Evolutionary conservation across 2,113 vertebrate species (phyloP), one percentile per base, ranked within the genome.

Genomic region (Menidia beryllina): DNA sequence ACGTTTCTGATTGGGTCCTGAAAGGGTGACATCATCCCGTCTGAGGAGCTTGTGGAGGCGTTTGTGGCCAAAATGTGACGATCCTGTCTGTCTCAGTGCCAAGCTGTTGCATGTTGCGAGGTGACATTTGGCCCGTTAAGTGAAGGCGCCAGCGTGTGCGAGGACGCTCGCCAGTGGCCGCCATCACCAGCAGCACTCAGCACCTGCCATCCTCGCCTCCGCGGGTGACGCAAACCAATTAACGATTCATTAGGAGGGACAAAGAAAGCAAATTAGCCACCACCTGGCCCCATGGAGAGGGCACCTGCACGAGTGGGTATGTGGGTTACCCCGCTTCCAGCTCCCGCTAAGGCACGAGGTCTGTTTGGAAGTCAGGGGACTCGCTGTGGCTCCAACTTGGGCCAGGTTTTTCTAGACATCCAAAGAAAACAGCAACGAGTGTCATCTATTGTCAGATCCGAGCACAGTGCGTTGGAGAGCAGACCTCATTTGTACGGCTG

Each of bases 231-330:
- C 86, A 91, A 94, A 93, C 91, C 92, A 94, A 94, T 94, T 94
- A 94, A 92, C 84, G 67, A 89, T 93, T 94, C 91, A 92, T 94
- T 92, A 94, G 84, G 88, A 91, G 88, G 90, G 88, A 90, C 89
- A 86, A 89, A 87, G 86, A 90, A 92, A 93, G 89, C 45, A 75
- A 93, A 92, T 90, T 88, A 88, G 82, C 81, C 66, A 56, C 93
- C 93, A 94, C 91, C 93, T 93, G 93, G 89, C 86, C 90, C 89
- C 90, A 86, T 86, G 86, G 91, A 92, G 89, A 88, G 92, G 83
- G 90, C 89, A 93, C 92, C 93, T 93, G 91, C 84, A 82, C 91
- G 70, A 84, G 89, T 91, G 88, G 79, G 84, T 90, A 91, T 90
- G 85, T 91, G 86, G 90, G 89, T 91, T 84, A 88, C 19, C 45